Evolutionary conservation across 64 coral and sea anemone species (phyloP), one percentile per base, ranked within the genome.

Genomic region (Porites lutea): DNA sequence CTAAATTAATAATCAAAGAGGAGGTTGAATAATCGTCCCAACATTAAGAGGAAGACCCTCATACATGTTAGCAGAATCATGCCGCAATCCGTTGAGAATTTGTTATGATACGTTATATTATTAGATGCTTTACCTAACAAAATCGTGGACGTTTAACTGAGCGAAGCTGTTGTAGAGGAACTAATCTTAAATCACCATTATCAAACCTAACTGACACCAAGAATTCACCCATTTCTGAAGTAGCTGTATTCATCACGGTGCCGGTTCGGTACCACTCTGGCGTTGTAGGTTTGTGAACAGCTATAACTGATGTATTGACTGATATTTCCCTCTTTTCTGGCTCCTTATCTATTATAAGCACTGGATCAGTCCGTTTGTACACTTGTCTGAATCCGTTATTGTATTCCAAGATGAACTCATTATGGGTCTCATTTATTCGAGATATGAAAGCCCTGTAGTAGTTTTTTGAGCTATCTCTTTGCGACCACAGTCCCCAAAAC

Each of bases 281-380:
- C 12, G 4, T 6, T 7, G 8, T 19, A 7, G 6, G 0, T 13
- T 3, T 48, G 27, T 79, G 59, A 65, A 13, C 13, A 12, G 27
- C 27, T 37, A 37, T 37, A 37, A 37, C 27, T 37, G 27, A 37
- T 37, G 27, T 37, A 37, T 37, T 59, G 51, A 52, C 4, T 77
- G 55, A 16, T 5, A 89, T 52, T 13, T 89, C 74, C 59, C 12
- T 53, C 48, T 15, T 19, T 37, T 51, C 37, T 59, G 54, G 71
- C 11, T 27, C 15, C 21, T 61, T 64, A 23, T 89, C 74, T 53
- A 89, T 9, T 21, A 89, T 59, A 65, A 89, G 61, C 48, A 67
- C 70, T 63, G 19, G 0, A 13, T 69, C 60, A 48, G 59, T 77
- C 20, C 61, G 50, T 0, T 10, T 23, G 88, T 89, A 75, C 8